Evolutionary conservation across 1,140 invertebrate genomes (phyloP).

Genomic region (Bemisia tabaci): DNA sequence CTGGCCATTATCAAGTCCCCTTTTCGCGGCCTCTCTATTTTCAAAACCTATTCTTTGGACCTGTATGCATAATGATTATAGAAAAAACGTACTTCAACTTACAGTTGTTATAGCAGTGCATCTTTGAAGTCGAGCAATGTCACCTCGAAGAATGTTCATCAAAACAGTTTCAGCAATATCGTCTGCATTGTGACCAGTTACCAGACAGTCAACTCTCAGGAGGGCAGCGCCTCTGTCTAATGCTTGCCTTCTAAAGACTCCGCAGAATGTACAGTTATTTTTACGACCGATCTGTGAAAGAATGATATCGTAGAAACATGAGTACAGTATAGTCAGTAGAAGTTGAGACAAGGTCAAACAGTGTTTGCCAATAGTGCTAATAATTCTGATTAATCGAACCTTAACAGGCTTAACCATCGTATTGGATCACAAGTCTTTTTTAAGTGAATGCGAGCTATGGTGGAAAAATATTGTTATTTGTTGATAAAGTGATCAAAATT

Average conservation of each 20-base stretch:
- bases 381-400: too few relatives aligned
- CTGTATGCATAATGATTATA: too few relatives aligned
- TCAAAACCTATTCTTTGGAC: too few relatives aligned
- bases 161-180: constrained; percentile 97
- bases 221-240: constrained; percentile 82
- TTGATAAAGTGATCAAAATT: too few relatives aligned
- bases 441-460: too few relatives aligned
- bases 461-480: too few relatives aligned
- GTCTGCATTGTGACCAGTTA: constrained; percentile 98
- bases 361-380: neutral
- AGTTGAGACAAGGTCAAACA: neutral
- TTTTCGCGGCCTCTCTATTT: too few relatives aligned
- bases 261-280: constrained; percentile 99
- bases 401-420: too few relatives aligned
- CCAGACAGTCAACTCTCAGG: constrained; percentile 82
- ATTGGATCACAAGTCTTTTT: too few relatives aligned
- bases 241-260: constrained; percentile 91
- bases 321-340: neutral
- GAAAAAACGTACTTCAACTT: too few relatives aligned
- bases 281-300: constrained; percentile 58
- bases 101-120: constrained; percentile 83
- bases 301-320: neutral
- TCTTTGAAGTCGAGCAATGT: constrained; percentile 81
- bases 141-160: constrained; percentile 95
- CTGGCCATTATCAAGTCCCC: too few relatives aligned